Conservation (phyloP, 2,888 invertebrate genomes). For the Acanthoscelides obtectus region DNA sequence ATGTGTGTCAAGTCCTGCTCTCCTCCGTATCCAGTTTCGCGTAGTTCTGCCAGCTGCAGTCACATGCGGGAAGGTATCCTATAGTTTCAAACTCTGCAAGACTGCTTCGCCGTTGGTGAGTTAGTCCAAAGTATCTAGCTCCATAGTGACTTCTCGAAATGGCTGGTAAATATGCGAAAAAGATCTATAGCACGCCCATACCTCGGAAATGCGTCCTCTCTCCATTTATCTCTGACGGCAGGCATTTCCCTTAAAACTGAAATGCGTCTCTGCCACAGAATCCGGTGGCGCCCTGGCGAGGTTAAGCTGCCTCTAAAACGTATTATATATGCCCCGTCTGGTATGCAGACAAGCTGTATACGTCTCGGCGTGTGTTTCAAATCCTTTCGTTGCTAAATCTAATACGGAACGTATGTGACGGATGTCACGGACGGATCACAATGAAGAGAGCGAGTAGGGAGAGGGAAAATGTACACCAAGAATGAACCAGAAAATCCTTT, state of each 20-base stretch:
- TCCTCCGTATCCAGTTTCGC: too few species aligned
- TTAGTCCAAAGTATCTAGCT: too few species aligned
- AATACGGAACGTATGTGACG: not conserved
- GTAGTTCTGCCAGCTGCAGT: too few species aligned
- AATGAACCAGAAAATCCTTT: too few species aligned
- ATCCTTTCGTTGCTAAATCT: not conserved
- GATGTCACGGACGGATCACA: not conserved
- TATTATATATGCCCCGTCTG: not conserved
- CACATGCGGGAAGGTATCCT: too few species aligned
- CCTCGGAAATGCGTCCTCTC: not conserved
- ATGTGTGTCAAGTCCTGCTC: too few species aligned
- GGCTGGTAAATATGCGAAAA: not conserved
- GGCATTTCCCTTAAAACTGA: not conserved
- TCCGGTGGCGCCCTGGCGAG: not conserved
- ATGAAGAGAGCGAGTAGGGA: too few species aligned
- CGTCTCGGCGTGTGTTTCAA: not conserved
- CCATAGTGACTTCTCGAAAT: too few species aligned
- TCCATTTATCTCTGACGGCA: not conserved
- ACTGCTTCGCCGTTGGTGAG: too few species aligned
- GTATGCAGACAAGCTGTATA: not conserved
- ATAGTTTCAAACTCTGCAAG: too few species aligned
- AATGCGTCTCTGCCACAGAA: not conserved
- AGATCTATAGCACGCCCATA: not conserved
- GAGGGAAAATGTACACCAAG: not conserved
- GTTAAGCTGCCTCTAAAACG: not conserved